Conservation (phyloP, 2,888 invertebrate genomes). For the Drosophila robusta region DNA sequence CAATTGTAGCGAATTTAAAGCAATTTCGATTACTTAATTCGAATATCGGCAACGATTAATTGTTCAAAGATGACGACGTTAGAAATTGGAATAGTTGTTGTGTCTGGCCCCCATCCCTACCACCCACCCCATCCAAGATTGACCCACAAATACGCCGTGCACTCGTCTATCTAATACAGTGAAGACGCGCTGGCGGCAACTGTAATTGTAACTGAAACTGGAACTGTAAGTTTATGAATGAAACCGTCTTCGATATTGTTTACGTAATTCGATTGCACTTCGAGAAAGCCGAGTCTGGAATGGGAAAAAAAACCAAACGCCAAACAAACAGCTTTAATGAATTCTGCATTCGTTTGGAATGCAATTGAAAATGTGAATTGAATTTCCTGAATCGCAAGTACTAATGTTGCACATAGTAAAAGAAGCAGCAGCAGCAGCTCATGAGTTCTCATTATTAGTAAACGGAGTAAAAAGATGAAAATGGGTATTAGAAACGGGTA, state of each 20-base stretch:
- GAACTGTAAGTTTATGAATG: conserved; percentile 30
- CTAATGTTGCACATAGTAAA: background rate
- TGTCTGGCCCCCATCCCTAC: background rate
- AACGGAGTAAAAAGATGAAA: background rate
- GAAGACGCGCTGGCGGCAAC: conserved; percentile 6
- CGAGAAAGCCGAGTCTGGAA: conserved; percentile 6
- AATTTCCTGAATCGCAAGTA: background rate
- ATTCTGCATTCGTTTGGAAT: conserved; percentile 7
- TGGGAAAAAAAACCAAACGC: background rate
- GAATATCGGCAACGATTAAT: conserved; percentile 44
- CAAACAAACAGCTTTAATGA: conserved; percentile 6
- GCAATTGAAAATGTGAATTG: conserved; percentile 23
- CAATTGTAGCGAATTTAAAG: conserved; percentile 7
- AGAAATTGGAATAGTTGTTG: conserved; percentile 1
- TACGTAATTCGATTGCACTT: conserved; percentile 24
- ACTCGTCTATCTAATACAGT: conserved; percentile 12
- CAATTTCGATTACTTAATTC: conserved; percentile 15
- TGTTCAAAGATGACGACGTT: conserved; percentile 50
- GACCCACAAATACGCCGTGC: conserved; percentile 41
- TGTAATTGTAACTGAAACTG: background rate
- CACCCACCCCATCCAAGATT: conserved; percentile 33
- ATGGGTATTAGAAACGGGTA: too few relatives aligned
- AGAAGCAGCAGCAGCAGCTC: background rate
- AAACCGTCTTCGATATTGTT: conserved; percentile 18
- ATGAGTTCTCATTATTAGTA: background rate